phyloP scores from a whole-genome alignment of 2,113 vertebrate genomes.

The Synchiropus splendidus region DNA sequence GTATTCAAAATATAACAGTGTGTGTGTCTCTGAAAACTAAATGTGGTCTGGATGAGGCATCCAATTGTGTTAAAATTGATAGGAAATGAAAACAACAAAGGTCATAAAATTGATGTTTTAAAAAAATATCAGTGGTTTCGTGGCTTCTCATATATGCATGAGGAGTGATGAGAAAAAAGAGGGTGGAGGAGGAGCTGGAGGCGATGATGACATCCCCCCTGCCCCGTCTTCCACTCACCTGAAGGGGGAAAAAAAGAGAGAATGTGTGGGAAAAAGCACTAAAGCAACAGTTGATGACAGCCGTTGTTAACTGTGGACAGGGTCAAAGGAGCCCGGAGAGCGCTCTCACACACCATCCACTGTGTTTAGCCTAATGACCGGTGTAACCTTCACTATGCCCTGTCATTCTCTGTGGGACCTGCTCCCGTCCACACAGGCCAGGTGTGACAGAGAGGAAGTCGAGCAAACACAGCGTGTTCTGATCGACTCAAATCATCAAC shows the following conservation, averaged over 20 bases:
- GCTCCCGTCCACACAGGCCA: too few relatives aligned
- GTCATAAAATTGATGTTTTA: too few relatives aligned
- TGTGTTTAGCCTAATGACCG: conserved; percentile 15
- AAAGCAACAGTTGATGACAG: conserved; percentile 17
- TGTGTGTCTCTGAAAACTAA: not conserved
- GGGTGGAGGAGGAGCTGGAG: not conserved
- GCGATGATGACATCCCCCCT: conserved; percentile 2
- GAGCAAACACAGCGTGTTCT: too few relatives aligned
- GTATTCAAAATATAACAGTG: not conserved
- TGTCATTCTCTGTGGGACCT: conserved; percentile 17
- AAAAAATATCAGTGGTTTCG: too few relatives aligned
- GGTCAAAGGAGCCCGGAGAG: conserved; percentile 19
- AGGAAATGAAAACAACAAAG: too few relatives aligned
- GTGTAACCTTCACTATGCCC: conserved; percentile 3
- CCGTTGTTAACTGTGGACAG: not conserved
- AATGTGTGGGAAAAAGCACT: conserved; percentile 30
- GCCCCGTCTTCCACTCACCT: conserved; percentile 5
- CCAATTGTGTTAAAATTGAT: too few relatives aligned
- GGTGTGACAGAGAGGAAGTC: too few relatives aligned
- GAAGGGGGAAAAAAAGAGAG: conserved; percentile 3
- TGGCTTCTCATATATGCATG: not conserved
- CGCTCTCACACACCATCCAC: conserved; percentile 6
- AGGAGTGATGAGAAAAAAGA: not conserved
- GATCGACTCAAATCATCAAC: too few relatives aligned
- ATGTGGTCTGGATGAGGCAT: too few relatives aligned